Percentiles rank a stretch among this genome's conserved stretches.
phyloP scores from a whole-genome alignment of 2,888 invertebrate species.

The Neelides folsomi region DNA sequence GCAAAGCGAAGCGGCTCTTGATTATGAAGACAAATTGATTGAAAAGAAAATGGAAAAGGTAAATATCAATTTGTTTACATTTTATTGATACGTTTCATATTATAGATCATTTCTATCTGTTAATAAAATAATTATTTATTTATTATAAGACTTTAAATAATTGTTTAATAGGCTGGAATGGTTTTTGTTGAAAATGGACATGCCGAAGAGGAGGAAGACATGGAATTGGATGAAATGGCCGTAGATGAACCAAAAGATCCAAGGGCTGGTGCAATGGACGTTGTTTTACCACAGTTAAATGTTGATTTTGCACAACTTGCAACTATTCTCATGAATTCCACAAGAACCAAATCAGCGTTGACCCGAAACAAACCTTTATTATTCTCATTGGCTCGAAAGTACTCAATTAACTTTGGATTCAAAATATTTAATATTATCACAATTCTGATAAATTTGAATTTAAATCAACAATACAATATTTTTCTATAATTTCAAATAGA shows the following conservation, averaged over 20 bases:
- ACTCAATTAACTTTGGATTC: constrained; percentile 4
- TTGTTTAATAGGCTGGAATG: too few relatives aligned
- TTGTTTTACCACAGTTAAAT: constrained; percentile 53
- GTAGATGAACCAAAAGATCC: constrained; percentile 48
- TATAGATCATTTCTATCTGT: too few relatives aligned
- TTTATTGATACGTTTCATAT: too few relatives aligned
- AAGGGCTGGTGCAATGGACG: constrained; percentile 65
- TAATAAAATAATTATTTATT: too few relatives aligned
- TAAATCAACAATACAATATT: too few relatives aligned
- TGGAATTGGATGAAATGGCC: constrained; percentile 7
- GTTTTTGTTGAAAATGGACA: constrained; percentile 3
- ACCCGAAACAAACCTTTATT: constrained; percentile 40
- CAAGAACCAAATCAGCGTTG: constrained; percentile 23
- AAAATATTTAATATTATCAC: constrained; percentile 1
- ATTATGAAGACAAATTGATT: constrained; percentile 49
- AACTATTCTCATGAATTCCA: constrained; percentile 40
- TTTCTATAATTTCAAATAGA: too few relatives aligned
- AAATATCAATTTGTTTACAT: not conserved
- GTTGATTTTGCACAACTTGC: constrained; percentile 50
- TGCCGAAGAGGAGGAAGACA: constrained; percentile 2
- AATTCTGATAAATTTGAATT: too few relatives aligned
- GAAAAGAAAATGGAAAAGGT: constrained; percentile 44
- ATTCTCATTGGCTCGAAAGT: constrained; percentile 25
- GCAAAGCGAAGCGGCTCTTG: constrained; percentile 55
- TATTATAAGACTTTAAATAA: too few relatives aligned